Percentiles rank a stretch among this genome's conserved stretches.
Conservation (phyloP, 1,140 invertebrate species). For the Papilio xuthus region DNA sequence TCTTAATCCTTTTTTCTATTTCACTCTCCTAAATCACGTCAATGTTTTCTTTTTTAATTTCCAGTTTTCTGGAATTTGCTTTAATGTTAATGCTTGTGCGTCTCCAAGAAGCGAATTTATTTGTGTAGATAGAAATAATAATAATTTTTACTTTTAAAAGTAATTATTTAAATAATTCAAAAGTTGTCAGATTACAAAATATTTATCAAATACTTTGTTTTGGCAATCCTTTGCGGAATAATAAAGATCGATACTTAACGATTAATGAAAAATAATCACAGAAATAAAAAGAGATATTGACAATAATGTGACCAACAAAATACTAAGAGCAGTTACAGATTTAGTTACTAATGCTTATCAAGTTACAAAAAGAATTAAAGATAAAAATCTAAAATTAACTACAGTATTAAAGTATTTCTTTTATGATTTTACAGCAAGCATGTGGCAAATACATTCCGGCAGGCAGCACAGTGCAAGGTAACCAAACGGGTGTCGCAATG, state of each 20-base stretch:
- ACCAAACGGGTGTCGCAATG: slow-evolving; percentile 89
- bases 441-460: slow-evolving; percentile 92
- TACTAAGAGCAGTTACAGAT: background rate
- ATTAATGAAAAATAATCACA: too few species aligned
- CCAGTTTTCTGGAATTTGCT: slow-evolving; percentile 15
- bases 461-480: slow-evolving; percentile 87
- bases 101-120: background rate
- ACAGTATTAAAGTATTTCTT: slow-evolving; percentile 26
- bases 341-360: background rate
- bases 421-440: slow-evolving; percentile 84
- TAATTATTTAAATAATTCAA: background rate
- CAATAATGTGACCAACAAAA: background rate
- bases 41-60: slow-evolving; percentile 21
- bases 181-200: too few species aligned
- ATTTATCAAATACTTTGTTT: too few species aligned
- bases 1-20: slow-evolving; percentile 33
- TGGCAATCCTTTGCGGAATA: too few species aligned
- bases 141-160: background rate
- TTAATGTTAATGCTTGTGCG: slow-evolving; percentile 30
- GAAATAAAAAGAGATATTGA: too few species aligned
- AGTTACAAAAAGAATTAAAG: background rate
- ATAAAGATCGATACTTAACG: too few species aligned
- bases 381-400: background rate
- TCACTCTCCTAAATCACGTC: slow-evolving; percentile 9
- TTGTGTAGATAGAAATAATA: background rate